These are phyloP conservation scores for Pica pica DNA, from an alignment of 2,113 vertebrate species.

Conservation along the genomic window DNA sequence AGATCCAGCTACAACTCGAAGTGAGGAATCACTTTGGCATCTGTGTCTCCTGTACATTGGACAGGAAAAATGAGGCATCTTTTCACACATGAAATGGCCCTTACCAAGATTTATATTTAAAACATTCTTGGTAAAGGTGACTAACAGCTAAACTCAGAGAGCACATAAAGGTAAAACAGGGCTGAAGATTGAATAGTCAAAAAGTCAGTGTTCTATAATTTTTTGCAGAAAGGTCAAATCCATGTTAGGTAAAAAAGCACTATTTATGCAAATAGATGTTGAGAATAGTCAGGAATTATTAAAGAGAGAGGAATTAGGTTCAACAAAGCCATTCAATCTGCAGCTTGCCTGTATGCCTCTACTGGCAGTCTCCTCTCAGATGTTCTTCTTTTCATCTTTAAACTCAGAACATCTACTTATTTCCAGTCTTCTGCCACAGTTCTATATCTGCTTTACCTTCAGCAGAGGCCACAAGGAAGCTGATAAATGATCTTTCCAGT, in stretches of 20 bases:
- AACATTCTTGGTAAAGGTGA: not conserved
- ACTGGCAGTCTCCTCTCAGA: not conserved
- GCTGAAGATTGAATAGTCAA: not conserved
- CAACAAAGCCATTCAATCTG: not conserved
- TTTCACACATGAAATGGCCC: not conserved
- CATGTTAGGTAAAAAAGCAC: not conserved
- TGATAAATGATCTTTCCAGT: not conserved
- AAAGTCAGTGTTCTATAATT: not conserved
- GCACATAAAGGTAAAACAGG: not conserved
- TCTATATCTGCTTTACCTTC: not conserved
- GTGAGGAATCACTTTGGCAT: not conserved
- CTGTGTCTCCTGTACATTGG: not conserved
- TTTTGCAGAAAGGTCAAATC: not conserved
- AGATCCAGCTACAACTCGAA: not conserved
- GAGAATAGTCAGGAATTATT: not conserved
- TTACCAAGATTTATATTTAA: not conserved
- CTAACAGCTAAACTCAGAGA: not conserved
- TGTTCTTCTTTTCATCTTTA: not conserved
- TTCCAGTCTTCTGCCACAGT: not conserved
- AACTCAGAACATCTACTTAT: not conserved
- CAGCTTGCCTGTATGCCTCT: not conserved
- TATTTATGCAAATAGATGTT: slow-evolving; percentile 4
- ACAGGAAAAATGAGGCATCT: not conserved
- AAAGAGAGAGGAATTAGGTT: not conserved
- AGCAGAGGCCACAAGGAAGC: not conserved